Base-by-base conservation (phyloP, 2,797 vertebrate genomes). In the Tolypeutes matacus region DNA sequence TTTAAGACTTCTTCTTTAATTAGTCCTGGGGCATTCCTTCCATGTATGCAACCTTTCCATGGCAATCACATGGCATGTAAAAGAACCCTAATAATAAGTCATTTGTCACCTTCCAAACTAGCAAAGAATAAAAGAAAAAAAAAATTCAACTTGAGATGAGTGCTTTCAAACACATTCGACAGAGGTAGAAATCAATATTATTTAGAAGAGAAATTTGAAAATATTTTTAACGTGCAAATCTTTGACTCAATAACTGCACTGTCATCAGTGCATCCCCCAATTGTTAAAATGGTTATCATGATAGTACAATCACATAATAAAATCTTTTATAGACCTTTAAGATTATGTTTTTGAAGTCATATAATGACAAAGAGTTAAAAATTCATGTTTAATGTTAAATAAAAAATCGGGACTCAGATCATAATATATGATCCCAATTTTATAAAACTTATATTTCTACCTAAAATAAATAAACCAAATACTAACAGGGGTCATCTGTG, bases 211-310 rank as follows among this genome's bases (percentile, higher is more conserved):
- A 53, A 65, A 34, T 64, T 84, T 87, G 51, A 70, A 87, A 83
- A 94, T 39, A 84, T 89, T 83, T 86, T 75, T 36, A 49, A 36
- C 20, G 36, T 67, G 27, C 11, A 34, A 21, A 58, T 76, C 12
- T 85, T 80, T 77, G 29, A 58, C 64, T 89, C 49, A 15, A 14
- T 81, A 58, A 53, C 72, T 93, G 95, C 36, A 36, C 31, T 88
- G 81, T 64, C 20, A 69, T 75, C 29, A n/a, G 39, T 29, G 9
- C 2, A 39, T 65, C 94, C 18, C 36, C 29, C 64, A 87, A 20
- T 64, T 20, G 2, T 87, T 84, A 25, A 3, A 29, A 73, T 67
- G 11, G 5, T 67, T 86, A 36, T 34, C 34, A 34, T 23, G 75
- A 27, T 15, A 29, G 13, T 49, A 34, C 1, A 62, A 36, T 17